phyloP scores from a whole-genome alignment of 2,797 vertebrate genomes.

The Valencia hispanica region DNA sequence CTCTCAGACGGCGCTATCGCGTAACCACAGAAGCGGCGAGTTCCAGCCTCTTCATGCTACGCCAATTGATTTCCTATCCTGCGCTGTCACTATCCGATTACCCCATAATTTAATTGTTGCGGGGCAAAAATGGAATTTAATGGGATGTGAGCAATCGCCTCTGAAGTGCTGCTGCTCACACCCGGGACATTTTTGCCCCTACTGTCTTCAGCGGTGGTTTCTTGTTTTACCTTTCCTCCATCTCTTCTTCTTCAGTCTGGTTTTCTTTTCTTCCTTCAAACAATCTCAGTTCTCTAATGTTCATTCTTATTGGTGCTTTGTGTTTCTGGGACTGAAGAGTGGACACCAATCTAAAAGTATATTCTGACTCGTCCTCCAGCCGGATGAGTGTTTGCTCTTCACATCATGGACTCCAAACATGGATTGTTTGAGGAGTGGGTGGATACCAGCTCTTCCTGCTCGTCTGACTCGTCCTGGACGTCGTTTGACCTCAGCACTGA shows the following conservation, averaged over 20 bases:
- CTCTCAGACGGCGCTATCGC: conserved; percentile 66
- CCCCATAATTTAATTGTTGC: conserved; percentile 69
- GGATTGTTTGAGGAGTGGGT: conserved; percentile 28
- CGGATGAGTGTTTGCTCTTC: too few relatives aligned
- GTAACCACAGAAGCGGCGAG: conserved; percentile 64
- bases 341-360: background rate
- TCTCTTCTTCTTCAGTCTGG: conserved; percentile 10
- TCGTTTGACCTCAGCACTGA: conserved; percentile 68
- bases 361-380: background rate
- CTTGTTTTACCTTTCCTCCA: conserved; percentile 5
- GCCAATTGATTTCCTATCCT: conserved; percentile 63
- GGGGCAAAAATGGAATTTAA: conserved; percentile 47
- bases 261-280: conserved; percentile 20
- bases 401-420: conserved; percentile 43
- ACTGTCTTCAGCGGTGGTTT: conserved; percentile 1
- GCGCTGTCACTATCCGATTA: conserved; percentile 59
- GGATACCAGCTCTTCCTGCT: conserved; percentile 52
- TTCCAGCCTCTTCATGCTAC: conserved; percentile 43
- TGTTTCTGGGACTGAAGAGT: background rate
- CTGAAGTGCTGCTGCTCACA: conserved; percentile 67
- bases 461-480: conserved; percentile 64
- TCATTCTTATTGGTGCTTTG: background rate
- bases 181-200: conserved; percentile 30
- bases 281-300: background rate
- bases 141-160: conserved; percentile 65